Conservation (phyloP, 2,113 vertebrate genomes). For the Falcunculus frontatus region DNA sequence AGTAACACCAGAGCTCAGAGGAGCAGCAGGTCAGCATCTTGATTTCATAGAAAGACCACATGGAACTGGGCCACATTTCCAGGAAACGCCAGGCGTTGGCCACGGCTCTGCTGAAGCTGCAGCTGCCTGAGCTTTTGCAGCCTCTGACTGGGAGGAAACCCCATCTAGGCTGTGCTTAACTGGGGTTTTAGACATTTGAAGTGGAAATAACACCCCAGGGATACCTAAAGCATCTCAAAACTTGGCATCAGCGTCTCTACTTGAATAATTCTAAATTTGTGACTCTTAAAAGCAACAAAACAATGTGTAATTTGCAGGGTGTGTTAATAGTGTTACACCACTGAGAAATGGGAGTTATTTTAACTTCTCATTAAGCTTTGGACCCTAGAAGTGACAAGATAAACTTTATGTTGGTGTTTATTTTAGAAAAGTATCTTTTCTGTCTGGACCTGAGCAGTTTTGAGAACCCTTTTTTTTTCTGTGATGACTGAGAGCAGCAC, state of each 20-base stretch:
- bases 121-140: background rate
- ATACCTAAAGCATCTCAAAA: background rate
- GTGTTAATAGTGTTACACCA: background rate
- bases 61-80: background rate
- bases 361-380: background rate
- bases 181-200: background rate
- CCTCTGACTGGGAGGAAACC: background rate
- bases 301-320: accelerated
- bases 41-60: background rate
- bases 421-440: background rate
- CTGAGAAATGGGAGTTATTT: background rate
- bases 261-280: background rate
- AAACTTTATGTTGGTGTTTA: background rate
- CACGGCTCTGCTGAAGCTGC: background rate
- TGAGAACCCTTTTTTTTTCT: background rate
- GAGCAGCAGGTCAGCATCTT: background rate
- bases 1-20: background rate
- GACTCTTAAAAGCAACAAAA: background rate
- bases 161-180: background rate
- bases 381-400: background rate
- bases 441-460: background rate
- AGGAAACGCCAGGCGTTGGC: background rate
- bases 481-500: background rate
- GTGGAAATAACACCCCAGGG: background rate
- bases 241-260: background rate